Conservation (phyloP, 2,797 vertebrate species). For the Sibirionetta formosa region DNA sequence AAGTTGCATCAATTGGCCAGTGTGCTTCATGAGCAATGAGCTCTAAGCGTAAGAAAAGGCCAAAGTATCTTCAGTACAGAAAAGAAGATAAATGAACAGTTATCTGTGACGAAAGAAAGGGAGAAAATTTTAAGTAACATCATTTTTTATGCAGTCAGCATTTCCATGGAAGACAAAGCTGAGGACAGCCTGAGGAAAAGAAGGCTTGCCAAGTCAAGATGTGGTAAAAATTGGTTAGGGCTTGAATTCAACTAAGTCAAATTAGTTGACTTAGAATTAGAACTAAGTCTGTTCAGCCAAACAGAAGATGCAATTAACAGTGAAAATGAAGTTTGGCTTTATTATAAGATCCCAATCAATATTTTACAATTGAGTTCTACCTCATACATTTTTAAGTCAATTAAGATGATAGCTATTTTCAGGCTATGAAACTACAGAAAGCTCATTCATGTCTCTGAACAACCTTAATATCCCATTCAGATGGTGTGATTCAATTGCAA, state of each 20-base stretch:
- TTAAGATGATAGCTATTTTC: background rate
- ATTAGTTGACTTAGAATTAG: background rate
- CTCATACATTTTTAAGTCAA: background rate
- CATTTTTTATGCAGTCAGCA: slow-evolving; percentile 15
- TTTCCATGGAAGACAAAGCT: slow-evolving; percentile 31
- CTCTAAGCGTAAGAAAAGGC: slow-evolving; percentile 12
- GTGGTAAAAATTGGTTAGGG: background rate
- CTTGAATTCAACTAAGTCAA: background rate
- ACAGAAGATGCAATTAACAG: background rate
- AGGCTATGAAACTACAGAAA: background rate
- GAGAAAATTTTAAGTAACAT: background rate
- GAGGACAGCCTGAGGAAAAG: background rate
- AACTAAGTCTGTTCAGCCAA: background rate
- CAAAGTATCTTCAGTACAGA: background rate
- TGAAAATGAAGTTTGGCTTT: background rate
- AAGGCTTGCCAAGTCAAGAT: background rate
- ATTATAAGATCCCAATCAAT: background rate
- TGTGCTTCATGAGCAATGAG: background rate
- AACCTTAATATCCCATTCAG: slow-evolving; percentile 5
- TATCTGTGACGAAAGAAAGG: background rate
- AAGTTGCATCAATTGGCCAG: background rate
- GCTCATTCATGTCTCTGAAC: background rate
- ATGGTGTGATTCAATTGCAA: slow-evolving; percentile 12
- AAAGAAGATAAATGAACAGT: background rate
- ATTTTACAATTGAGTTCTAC: background rate